phyloP scores from a whole-genome alignment of 2,797 vertebrate species.

The Micrastur ruficollis region DNA sequence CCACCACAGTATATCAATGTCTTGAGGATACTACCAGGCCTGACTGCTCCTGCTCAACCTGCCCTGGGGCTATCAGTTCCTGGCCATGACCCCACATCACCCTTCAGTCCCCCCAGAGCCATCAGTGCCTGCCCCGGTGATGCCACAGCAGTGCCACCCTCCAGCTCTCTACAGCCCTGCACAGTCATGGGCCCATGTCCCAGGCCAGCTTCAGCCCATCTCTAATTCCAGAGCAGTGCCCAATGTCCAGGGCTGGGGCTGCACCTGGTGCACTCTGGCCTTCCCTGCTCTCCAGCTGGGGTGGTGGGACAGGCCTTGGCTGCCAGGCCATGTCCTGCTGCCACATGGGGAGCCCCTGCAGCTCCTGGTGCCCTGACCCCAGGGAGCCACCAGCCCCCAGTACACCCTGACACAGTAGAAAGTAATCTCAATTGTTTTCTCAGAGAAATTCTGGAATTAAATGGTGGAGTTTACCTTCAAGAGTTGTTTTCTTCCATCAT shows the following conservation, averaged over 20 bases:
- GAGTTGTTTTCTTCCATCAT: neutral
- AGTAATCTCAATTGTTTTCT: neutral
- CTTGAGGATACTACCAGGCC: neutral
- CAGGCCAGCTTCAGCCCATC: accelerated
- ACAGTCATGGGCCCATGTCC: too few relatives aligned
- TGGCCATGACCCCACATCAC: accelerated
- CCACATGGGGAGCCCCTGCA: accelerated
- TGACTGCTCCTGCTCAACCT: neutral
- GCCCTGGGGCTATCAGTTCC: accelerated
- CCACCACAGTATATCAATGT: neutral
- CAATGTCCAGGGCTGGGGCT: accelerated
- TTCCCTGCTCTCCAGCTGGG: too few relatives aligned
- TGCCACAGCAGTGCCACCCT: accelerated
- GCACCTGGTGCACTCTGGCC: neutral
- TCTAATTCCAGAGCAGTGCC: accelerated
- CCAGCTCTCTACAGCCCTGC: neutral
- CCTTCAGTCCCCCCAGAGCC: neutral
- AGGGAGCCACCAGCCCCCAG: accelerated
- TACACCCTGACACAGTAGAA: neutral
- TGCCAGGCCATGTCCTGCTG: neutral
- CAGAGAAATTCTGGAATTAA: neutral
- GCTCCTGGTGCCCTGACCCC: neutral
- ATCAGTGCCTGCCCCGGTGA: neutral
- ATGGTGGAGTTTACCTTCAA: neutral
- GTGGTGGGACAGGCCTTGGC: neutral